Base-by-base conservation (phyloP, 2,888 invertebrate species). In the Pseudanteris insignis region DNA sequence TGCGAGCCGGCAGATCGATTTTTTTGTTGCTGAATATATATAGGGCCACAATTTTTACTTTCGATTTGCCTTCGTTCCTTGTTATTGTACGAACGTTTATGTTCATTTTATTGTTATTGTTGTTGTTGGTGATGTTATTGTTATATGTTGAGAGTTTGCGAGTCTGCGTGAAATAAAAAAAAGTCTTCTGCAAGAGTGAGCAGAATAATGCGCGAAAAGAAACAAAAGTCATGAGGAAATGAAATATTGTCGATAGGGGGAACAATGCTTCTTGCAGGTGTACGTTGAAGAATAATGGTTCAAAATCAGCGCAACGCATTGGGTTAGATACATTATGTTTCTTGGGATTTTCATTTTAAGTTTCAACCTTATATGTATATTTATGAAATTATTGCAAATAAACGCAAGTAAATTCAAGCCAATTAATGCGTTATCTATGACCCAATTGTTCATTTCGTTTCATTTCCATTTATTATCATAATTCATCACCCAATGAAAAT, bases 331-430 rank as follows among this genome's bases (percentile, higher is more conserved):
- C 14, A 7, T 47, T 47, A 32, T 33, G 40, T 33, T 57, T 21
- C 10, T 40, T 32, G 34, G 12, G 28, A 47, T 36, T 14, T 29
- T 5, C 21, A 8, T 32, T 43, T 47, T 60, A 37, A 53, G 46
- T 51, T 47, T 43, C 14, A 37, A 30, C 12, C 15, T 50, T 38
- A 40, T 28, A 34, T 60, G 59, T 60, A 58, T 25, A 13, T 60
- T 60, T 60, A 47, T 47, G 53, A 44, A 53, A 53, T 47, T 60
- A 53, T 48, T 53, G 47, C 44, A 60, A 60, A 60, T 60, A 60
- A 60, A 60, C 41, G 29, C 50, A 47, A 32, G 43, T 55, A 53
- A 60, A 59, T 59, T 59, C 28, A 51, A 43, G 51, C 43, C 51
- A 44, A 58, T 26, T 26, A n/a, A n/a, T n/a, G n/a, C n/a, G n/a